Evolutionary conservation across 37 sponge, comb jelly and placozoan genomes (phyloP).

Genomic region (Hexactinellida sp.): DNA sequence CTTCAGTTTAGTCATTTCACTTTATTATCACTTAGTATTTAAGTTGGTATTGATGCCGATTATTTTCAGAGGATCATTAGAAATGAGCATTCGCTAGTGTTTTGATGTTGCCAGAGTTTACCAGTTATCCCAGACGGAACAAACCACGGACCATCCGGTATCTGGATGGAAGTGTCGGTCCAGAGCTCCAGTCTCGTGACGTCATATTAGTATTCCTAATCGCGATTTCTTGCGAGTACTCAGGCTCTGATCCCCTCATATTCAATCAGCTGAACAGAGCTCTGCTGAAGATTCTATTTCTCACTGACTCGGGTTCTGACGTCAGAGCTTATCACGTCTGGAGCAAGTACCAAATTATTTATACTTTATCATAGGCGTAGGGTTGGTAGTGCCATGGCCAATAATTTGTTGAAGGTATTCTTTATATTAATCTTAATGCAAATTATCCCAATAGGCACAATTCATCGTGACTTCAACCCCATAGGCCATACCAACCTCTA

Average conservation of each 20-base stretch:
- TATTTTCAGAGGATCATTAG: neutral
- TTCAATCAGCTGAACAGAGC: constrained; percentile 12
- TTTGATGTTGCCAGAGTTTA: neutral
- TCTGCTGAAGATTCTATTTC: neutral
- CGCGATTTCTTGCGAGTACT: neutral
- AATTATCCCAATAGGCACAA: too few relatives aligned
- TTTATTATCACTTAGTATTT: neutral
- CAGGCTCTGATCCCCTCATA: neutral
- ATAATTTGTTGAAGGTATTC: too few relatives aligned
- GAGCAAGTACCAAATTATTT: neutral
- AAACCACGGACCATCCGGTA: neutral
- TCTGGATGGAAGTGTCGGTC: neutral
- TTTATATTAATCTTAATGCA: too few relatives aligned
- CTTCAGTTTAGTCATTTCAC: neutral
- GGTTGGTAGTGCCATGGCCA: too few relatives aligned
- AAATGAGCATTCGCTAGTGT: neutral
- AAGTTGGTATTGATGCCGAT: neutral
- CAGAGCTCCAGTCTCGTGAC: constrained; percentile 1
- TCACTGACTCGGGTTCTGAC: neutral
- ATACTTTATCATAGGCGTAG: neutral
- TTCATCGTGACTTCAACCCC: too few relatives aligned
- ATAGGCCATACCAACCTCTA: too few relatives aligned
- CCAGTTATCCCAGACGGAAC: neutral
- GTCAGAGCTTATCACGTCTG: neutral
- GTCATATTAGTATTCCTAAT: neutral